phyloP scores from a whole-genome alignment of 2,113 vertebrate genomes.

The Tautogolabrus adspersus region DNA sequence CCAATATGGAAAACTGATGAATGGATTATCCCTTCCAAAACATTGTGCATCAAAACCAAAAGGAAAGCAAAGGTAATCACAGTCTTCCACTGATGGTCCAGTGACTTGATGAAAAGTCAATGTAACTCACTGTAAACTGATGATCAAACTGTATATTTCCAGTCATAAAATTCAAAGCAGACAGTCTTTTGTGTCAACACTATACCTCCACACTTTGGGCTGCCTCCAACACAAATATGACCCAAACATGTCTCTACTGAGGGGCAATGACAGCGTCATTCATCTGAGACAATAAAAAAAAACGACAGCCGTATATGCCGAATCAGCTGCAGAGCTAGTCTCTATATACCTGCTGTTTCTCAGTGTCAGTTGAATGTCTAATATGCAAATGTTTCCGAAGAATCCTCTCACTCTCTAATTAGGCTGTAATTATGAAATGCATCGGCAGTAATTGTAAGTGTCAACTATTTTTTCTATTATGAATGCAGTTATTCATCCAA shows the following conservation, averaged over 20 bases:
- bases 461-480: conserved; percentile 38
- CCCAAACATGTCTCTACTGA: background rate
- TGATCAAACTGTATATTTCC: no score
- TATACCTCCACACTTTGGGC: no score
- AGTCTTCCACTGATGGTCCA: no score
- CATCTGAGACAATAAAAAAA: background rate
- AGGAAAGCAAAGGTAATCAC: no score
- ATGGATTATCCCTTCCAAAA: no score
- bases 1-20: no score
- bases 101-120: no score
- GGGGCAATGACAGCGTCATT: background rate
- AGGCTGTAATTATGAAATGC: conserved; percentile 49
- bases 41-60: no score
- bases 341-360: background rate
- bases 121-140: no score
- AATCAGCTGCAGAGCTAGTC: conserved; percentile 3
- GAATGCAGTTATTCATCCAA: conserved; percentile 12
- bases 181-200: no score
- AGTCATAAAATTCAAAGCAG: no score
- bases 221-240: background rate
- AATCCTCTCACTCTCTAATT: conserved; percentile 43
- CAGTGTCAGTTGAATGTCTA: conserved; percentile 22
- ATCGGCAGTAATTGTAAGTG: conserved; percentile 52
- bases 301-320: background rate
- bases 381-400: conserved; percentile 13